Percentiles rank a stretch among this genome's conserved stretches.
Conservation (phyloP, 2,113 vertebrate genomes). For the Eulacestoma nigropectus region DNA sequence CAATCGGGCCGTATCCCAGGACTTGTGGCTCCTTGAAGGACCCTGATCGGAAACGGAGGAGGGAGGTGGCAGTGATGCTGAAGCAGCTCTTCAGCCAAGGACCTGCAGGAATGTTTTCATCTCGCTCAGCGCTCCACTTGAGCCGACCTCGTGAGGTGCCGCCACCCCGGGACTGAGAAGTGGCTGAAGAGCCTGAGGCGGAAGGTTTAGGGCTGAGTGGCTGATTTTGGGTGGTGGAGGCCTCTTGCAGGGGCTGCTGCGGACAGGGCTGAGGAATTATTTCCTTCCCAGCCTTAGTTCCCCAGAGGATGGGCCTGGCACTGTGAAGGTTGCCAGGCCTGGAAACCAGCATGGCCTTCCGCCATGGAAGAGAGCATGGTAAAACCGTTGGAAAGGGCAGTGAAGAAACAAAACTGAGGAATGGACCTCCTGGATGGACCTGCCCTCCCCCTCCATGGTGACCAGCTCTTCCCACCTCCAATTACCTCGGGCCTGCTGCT, state of each 20-base stretch:
- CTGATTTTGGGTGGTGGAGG: neutral
- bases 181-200: neutral
- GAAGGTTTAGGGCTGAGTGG: neutral
- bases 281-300: neutral
- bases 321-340: neutral
- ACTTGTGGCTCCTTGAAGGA: neutral
- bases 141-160: neutral
- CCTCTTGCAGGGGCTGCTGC: neutral
- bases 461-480: neutral
- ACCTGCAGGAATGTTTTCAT: conserved; percentile 31
- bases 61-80: neutral
- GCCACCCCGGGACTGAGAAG: neutral
- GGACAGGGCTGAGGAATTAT: neutral
- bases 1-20: neutral
- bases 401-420: neutral
- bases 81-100: conserved; percentile 42
- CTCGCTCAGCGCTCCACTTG: neutral
- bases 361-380: neutral
- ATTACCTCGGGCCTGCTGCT: rapidly evolving
- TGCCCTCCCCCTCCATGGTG: neutral
- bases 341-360: neutral
- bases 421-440: neutral
- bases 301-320: neutral
- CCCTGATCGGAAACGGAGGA: neutral
- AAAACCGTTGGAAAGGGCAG: neutral